These are phyloP conservation scores for Drepanosiphum platanoidis DNA, from an alignment of 2,888 invertebrate species.

Conservation along the genomic window DNA sequence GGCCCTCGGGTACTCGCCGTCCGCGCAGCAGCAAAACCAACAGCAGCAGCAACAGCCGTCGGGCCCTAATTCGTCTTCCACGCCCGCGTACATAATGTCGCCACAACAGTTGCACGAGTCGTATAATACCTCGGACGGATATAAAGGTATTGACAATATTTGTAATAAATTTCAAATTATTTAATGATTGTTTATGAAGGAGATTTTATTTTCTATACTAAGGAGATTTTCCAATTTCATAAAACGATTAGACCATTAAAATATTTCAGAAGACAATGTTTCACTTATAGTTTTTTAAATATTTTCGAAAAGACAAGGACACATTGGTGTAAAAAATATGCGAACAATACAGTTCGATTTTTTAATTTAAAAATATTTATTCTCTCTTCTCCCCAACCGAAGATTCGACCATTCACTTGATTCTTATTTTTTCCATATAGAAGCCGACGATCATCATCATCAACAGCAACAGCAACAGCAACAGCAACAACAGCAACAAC, in stretches of 20 bases:
- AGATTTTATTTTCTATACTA: not conserved
- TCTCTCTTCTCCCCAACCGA: too few relatives aligned
- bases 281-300: too few relatives aligned
- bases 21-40: slow-evolving; percentile 50
- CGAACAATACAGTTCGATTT: not conserved
- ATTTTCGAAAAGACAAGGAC: too few relatives aligned
- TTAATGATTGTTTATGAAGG: not conserved
- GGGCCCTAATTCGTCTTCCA: slow-evolving; percentile 65
- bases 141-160: slow-evolving; percentile 59
- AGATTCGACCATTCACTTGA: not conserved
- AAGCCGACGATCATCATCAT: slow-evolving; percentile 49
- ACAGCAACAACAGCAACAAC: slow-evolving; percentile 22
- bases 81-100: slow-evolving; percentile 66
- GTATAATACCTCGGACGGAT: slow-evolving; percentile 63
- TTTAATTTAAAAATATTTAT: not conserved
- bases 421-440: not conserved
- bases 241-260: not conserved
- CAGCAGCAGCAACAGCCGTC: slow-evolving; percentile 52
- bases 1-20: slow-evolving; percentile 54
- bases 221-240: not conserved
- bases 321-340: not conserved
- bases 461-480: slow-evolving; percentile 32
- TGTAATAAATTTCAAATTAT: too few relatives aligned
- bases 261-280: too few relatives aligned
- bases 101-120: slow-evolving; percentile 65